Base-by-base conservation (phyloP, 2,888 invertebrate species). In the Acholoe squamosa region DNA sequence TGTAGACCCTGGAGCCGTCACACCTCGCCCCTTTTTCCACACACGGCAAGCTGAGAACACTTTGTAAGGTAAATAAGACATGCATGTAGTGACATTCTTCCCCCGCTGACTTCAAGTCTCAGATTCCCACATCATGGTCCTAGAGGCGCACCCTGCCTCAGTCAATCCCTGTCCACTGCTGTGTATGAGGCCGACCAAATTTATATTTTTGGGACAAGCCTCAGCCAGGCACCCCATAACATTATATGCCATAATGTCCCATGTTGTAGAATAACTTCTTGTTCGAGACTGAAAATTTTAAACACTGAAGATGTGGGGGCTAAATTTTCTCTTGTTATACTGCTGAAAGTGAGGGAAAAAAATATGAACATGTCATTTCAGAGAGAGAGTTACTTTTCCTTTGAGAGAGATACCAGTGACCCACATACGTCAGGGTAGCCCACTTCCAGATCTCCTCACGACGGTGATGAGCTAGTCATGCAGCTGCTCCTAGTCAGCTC, bases 51-150 rank as follows among this genome's bases (percentile, higher is more conserved):
- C 22, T 61, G 61, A 19, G 71, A 71, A 22, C 71, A 71, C 71
- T 71, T 71, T 71, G 71, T 71, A 71, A 71, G 71, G 71, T 71
- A 71, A 71, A 71, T 25, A 71, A 22, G 7, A 25, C 71, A n/a
- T 25, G 31, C 71, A 61, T 61, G 61, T 61, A 61, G 25, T n/a
- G 22, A n/a, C 61, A 61, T 61, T 61, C 61, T 61, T 14, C 61
- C 43, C 61, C 61, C 19, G 61, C 61, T 61, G 25, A 61, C 61
- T 61, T 61, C 22, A n/a, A 61, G 22, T 19, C 19, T 61, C 61
- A 61, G 61, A n/a, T 61, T 61, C 61, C 61, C 61, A 61, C n/a
- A n/a, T 61, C 61, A 61, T 61, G 61, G 22, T 61, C 19, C 61
- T n/a, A 7, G 61, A 3, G 25, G 61, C 10, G 19, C n/a, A 3